A percentile compares a stretch with the other conserved stretches of the same genome.
phyloP scores from a whole-genome alignment of 2,888 invertebrate species.

The Drymonia ruficornis region DNA sequence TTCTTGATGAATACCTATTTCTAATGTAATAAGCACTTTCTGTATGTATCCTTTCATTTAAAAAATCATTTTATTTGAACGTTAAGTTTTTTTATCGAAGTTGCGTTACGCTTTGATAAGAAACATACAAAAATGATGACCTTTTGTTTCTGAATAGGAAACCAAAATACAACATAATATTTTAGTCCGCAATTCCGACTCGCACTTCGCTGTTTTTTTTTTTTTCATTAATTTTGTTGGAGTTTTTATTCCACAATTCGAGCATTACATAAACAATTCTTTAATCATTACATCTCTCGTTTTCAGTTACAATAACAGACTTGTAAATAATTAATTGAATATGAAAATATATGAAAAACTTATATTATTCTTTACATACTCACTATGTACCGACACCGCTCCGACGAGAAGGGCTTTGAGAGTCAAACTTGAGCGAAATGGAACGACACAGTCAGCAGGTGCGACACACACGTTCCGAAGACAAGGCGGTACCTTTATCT shows the following conservation, averaged over 20 bases:
- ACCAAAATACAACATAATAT: too few relatives aligned
- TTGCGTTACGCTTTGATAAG: too few relatives aligned
- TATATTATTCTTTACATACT: not conserved
- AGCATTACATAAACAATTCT: not conserved
- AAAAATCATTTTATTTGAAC: too few relatives aligned
- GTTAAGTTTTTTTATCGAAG: too few relatives aligned
- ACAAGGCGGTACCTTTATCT: not conserved
- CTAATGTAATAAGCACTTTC: too few relatives aligned
- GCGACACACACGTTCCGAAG: not conserved
- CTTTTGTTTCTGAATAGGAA: too few relatives aligned
- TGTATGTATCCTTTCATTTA: too few relatives aligned
- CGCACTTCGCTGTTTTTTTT: too few relatives aligned
- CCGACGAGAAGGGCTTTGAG: not conserved
- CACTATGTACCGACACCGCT: not conserved
- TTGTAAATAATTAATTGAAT: not conserved
- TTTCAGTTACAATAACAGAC: not conserved
- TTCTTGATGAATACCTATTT: too few relatives aligned
- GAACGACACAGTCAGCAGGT: not conserved
- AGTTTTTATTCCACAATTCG: constrained; percentile 9
- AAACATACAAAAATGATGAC: too few relatives aligned
- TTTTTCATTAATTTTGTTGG: not conserved
- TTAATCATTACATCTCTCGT: not conserved
- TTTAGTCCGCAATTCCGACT: too few relatives aligned
- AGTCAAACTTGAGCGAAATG: not conserved
- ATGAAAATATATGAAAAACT: constrained; percentile 1